Percentiles rank a stretch among this genome's conserved stretches.
Conservation (phyloP, 2,113 vertebrate genomes). For the Clarias batrachus region DNA sequence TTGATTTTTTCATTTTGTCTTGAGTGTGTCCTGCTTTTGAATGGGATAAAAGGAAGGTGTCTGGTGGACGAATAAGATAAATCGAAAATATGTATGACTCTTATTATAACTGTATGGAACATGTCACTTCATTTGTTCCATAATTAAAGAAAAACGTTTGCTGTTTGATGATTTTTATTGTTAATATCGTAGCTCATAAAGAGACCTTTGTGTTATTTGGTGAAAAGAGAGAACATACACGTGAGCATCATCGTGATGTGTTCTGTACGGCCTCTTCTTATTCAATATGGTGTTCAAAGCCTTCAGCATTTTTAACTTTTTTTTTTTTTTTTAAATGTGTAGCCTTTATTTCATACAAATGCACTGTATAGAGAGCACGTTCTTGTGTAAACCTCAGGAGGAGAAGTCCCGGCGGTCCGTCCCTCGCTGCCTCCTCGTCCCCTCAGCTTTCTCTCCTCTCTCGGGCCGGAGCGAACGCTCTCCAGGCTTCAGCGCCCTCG, state of each 20-base stretch:
- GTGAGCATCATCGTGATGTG: neutral
- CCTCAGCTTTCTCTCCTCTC: constrained; percentile 74
- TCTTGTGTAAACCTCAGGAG: constrained; percentile 59
- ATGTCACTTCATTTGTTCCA: neutral
- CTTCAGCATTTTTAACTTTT: neutral
- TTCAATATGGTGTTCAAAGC: neutral
- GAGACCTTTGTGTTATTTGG: neutral
- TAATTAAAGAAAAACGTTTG: neutral
- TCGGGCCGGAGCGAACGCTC: constrained; percentile 64
- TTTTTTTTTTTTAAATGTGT: neutral
- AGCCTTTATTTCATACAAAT: neutral
- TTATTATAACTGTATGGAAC: neutral
- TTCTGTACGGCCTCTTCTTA: neutral
- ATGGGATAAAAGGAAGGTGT: neutral
- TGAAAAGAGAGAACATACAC: neutral
- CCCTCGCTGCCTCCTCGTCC: constrained; percentile 66
- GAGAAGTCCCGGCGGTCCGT: constrained; percentile 65
- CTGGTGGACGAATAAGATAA: neutral
- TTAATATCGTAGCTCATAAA: neutral
- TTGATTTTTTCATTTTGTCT: neutral
- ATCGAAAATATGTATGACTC: neutral
- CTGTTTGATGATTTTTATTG: neutral
- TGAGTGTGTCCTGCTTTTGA: neutral
- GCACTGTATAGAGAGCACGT: neutral
- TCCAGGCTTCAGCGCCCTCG: constrained; percentile 66